These are phyloP conservation scores for Aldrovandia affinis DNA, from an alignment of 2,797 vertebrate species.

Conservation along the genomic window DNA sequence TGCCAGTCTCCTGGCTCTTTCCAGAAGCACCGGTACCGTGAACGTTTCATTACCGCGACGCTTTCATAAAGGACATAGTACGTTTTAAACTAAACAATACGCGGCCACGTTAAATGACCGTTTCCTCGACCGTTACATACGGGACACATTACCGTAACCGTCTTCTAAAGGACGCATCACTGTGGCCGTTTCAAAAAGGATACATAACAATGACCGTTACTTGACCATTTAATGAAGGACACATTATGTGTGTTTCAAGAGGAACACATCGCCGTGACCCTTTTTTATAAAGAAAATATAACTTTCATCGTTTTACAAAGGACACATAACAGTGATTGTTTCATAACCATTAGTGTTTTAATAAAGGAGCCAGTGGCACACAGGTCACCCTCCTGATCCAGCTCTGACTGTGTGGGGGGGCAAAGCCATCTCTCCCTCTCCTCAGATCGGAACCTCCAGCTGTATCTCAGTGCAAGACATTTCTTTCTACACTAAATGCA, in stretches of 20 bases:
- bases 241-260: neutral
- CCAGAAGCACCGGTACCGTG: no score
- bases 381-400: neutral
- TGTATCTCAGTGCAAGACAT: neutral
- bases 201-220: no score
- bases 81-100: no score
- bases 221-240: neutral
- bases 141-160: no score
- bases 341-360: neutral
- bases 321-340: neutral
- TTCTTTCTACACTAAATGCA: neutral
- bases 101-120: no score
- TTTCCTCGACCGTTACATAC: no score
- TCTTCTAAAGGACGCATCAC: neutral
- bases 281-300: no score
- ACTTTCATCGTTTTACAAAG: neutral
- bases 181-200: no score
- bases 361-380: neutral
- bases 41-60: no score
- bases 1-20: no score
- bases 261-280: no score
- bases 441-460: neutral
- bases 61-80: no score
- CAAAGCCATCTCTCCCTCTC: neutral
- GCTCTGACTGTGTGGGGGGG: neutral